Evolutionary conservation across 2,113 vertebrate species (phyloP).

Genomic region (Heptranchias perlo): DNA sequence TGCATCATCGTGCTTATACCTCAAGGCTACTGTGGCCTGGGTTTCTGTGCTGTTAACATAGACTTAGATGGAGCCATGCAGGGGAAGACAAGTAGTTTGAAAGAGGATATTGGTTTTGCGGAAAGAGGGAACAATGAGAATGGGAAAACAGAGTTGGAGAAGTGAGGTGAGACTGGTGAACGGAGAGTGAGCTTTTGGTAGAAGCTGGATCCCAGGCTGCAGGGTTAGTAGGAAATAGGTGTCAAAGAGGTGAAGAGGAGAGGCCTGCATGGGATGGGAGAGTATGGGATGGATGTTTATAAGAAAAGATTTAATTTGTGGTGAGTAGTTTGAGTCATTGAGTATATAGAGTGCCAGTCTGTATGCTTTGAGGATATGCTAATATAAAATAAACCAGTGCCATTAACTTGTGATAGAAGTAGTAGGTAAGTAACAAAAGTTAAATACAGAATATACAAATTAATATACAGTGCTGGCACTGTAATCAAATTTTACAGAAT

Average conservation of each 20-base stretch:
- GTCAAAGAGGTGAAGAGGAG: background rate
- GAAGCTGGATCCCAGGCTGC: background rate
- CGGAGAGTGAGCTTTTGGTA: background rate
- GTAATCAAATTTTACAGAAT: background rate
- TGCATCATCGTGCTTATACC: background rate
- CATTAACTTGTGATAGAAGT: background rate
- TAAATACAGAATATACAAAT: background rate
- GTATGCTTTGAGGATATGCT: background rate
- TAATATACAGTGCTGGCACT: background rate
- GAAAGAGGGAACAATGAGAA: too few species aligned
- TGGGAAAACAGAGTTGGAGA: too few species aligned
- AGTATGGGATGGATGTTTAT: background rate
- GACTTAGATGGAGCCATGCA: background rate
- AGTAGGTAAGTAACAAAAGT: background rate
- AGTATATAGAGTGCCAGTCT: background rate
- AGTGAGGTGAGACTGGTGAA: too few species aligned
- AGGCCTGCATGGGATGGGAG: background rate
- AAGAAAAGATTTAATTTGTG: background rate
- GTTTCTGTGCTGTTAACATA: background rate
- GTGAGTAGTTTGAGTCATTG: background rate
- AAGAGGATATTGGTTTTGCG: too few species aligned
- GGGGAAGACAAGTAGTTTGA: too few species aligned
- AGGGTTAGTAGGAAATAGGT: background rate
- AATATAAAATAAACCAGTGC: background rate
- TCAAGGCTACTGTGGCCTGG: background rate